Percentiles rank a stretch among this genome's conserved stretches.
Evolutionary conservation across 2,888 invertebrate species (phyloP).

Genomic region (Noctua janthe): DNA sequence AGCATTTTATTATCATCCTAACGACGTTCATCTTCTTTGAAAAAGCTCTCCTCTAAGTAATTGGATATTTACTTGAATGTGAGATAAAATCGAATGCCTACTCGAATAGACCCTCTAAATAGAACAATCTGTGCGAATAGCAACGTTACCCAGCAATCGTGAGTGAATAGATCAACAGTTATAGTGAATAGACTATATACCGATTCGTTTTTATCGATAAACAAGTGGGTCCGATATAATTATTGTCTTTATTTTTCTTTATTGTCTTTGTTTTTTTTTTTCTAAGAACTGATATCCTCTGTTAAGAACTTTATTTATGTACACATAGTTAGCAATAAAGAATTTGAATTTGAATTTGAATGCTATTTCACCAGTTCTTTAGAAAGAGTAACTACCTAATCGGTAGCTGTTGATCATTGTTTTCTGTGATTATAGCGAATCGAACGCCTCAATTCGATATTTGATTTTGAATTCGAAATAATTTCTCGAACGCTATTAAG

Average conservation of each 20-base stretch:
- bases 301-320: no score
- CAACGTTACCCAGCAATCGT: constrained; percentile 63
- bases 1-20: constrained; percentile 73
- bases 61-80: constrained; percentile 82
- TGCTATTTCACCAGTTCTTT: constrained; percentile 18
- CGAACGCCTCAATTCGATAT: constrained; percentile 17
- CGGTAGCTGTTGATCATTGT: constrained; percentile 24
- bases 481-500: constrained; percentile 19
- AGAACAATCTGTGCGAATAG: constrained; percentile 70
- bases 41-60: constrained; percentile 81
- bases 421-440: constrained; percentile 31
- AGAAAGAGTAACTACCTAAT: constrained; percentile 6
- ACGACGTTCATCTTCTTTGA: constrained; percentile 71
- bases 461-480: constrained; percentile 36
- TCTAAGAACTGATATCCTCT: no score
- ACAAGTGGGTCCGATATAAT: constrained; percentile 59
- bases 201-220: constrained; percentile 65
- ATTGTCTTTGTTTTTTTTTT: no score
- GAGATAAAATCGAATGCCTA: constrained; percentile 79
- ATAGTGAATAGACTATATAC: no score
- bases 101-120: constrained; percentile 75
- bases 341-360: no score
- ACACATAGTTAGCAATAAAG: no score
- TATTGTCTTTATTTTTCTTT: constrained; percentile 46
- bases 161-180: constrained; percentile 58